Evolutionary conservation across 2,888 invertebrate genomes (phyloP).

Genomic region (Troides helena): DNA sequence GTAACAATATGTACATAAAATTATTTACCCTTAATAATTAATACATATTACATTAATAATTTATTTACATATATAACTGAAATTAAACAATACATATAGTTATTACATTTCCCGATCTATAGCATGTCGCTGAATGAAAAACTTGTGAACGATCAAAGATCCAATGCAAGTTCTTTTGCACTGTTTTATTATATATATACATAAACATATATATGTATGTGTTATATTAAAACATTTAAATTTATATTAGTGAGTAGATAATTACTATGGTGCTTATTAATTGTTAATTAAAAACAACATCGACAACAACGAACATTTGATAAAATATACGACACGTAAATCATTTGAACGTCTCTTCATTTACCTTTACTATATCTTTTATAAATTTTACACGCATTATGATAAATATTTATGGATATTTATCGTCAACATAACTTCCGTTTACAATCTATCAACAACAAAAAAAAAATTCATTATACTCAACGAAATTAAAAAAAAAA

Average conservation of each 20-base stretch:
- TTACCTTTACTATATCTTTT: not conserved
- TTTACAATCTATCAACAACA: not conserved
- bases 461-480: not conserved
- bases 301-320: slow-evolving; percentile 12
- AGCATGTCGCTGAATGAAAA: not conserved
- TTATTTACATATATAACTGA: not conserved
- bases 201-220: too few species aligned
- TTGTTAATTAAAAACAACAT: slow-evolving; percentile 22
- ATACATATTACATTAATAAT: not conserved
- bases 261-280: slow-evolving; percentile 24
- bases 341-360: too few species aligned
- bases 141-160: not conserved
- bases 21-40: too few species aligned
- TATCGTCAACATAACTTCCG: not conserved
- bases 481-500: not conserved
- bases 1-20: not conserved
- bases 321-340: not conserved
- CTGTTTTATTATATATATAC: not conserved
- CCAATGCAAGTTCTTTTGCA: not conserved
- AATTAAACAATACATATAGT: not conserved
- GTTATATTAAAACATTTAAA: too few species aligned
- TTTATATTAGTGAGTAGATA: not conserved
- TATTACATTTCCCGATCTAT: not conserved
- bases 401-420: not conserved
- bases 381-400: slow-evolving; percentile 14